Percentiles rank a stretch among this genome's conserved stretches.
Conservation (phyloP, 2,113 vertebrate genomes). For the Corvus hawaiiensis region DNA sequence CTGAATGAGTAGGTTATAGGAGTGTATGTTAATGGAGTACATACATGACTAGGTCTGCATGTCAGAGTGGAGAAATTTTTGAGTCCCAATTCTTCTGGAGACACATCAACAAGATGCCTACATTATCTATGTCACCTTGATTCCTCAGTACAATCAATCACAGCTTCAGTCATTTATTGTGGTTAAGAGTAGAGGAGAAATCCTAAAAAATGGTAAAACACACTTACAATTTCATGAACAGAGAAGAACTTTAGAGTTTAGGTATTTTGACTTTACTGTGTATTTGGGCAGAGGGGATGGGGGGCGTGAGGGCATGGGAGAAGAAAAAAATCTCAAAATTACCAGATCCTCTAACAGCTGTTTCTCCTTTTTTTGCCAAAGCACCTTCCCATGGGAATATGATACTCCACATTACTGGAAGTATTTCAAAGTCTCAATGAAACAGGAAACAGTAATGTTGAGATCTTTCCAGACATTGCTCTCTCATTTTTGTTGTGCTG, state of each 20-base stretch:
- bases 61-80: background rate
- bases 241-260: background rate
- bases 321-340: background rate
- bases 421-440: background rate
- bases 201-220: background rate
- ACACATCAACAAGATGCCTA: background rate
- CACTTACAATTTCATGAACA: background rate
- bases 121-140: background rate
- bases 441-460: background rate
- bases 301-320: rapidly evolving
- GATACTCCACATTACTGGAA: background rate
- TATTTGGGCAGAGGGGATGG: background rate
- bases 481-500: background rate
- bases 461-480: background rate
- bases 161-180: background rate
- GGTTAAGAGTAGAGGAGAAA: background rate
- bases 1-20: background rate
- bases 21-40: background rate
- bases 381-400: background rate
- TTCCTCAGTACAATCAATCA: background rate
- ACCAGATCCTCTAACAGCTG: background rate
- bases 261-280: background rate
- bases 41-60: background rate
- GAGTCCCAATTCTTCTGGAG: background rate
- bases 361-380: background rate